Evolutionary conservation across 2,888 invertebrate species (phyloP), one percentile per base, ranked within the genome.

Genomic region (Poecilobothrus nobilitatus): DNA sequence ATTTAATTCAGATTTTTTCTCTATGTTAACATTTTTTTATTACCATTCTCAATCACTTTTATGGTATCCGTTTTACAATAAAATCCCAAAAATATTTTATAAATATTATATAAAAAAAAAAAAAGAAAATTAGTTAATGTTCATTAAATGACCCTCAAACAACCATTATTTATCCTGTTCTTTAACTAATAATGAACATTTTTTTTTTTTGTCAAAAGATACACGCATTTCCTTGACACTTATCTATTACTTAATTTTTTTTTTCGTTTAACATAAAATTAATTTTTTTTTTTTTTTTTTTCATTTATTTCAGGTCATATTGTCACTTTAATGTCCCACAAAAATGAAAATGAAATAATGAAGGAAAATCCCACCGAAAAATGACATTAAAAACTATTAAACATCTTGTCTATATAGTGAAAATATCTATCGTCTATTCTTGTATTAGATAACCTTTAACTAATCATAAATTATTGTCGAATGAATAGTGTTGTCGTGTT

Each of bases 41-140:
- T 53, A 53, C 53, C 53, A 53, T 53, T n/a, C 53, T 53, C 53
- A 53, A 53, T 53, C 53, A 53, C 53, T 53, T 53, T 53, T 53
- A 53, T 53, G 53, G 53, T 53, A 53, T 53, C 53, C 53, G 18
- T 53, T 53, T 53, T 53, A 18, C 18, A 53, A 53, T 12, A 15
- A n/a, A 53, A 53, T 18, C 15, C 18, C 7, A 53, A 41, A 41
- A 41, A 41, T 27, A 27, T 27, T 27, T 27, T 27, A 27, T 27
- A 27, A 27, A 2, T 27, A 4, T 27, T 27, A 27, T 27, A 27
- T 27, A 4, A 27, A 27, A 27, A 27, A 27, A 27, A 27, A 41
- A 41, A 5, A 27, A 27, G 5, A 27, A 41, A 41, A 5, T 3
- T 15, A 8, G 9, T 41, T 41, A 41, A 12, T 41, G 2, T 1